These are phyloP conservation scores for Rhimphoctona megacephalus DNA, from an alignment of 2,888 invertebrate genomes.

Conservation along the genomic window DNA sequence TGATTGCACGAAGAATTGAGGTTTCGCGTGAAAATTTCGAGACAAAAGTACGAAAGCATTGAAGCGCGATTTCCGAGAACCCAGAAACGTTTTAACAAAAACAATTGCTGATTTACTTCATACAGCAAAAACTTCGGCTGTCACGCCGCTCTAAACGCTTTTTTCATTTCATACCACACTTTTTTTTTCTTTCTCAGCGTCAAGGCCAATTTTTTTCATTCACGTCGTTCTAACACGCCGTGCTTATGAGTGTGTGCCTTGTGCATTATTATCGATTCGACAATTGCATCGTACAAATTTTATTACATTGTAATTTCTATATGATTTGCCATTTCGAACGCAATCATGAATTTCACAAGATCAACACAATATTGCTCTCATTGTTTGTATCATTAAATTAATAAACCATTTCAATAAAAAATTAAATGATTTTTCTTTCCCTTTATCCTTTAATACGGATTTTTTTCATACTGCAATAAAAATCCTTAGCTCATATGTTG, in stretches of 20 bases:
- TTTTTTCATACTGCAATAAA: neutral
- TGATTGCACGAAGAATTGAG: neutral
- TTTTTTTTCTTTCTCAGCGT: conserved; percentile 10
- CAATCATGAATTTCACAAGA: conserved; percentile 50
- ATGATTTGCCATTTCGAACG: conserved; percentile 37
- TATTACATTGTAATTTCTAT: conserved; percentile 24
- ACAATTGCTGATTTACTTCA: conserved; percentile 6
- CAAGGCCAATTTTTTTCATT: neutral
- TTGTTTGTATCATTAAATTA: conserved; percentile 68
- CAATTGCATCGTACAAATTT: conserved; percentile 32
- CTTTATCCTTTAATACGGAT: neutral
- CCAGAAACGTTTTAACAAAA: conserved; percentile 17
- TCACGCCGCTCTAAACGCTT: conserved; percentile 13
- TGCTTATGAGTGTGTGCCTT: conserved; percentile 4
- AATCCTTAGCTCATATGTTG: too few relatives aligned
- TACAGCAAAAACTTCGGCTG: conserved; percentile 11
- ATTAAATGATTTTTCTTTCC: neutral
- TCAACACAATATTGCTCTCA: conserved; percentile 55
- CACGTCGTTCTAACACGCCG: neutral
- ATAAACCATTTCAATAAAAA: conserved; percentile 67
- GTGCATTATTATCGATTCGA: conserved; percentile 19
- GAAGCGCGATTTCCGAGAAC: conserved; percentile 3
- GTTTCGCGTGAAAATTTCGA: neutral
- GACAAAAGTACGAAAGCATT: conserved; percentile 8
- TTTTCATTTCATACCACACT: neutral